Base-by-base conservation (phyloP, 2,888 invertebrate species). In the Frankliniella intonsa region DNA sequence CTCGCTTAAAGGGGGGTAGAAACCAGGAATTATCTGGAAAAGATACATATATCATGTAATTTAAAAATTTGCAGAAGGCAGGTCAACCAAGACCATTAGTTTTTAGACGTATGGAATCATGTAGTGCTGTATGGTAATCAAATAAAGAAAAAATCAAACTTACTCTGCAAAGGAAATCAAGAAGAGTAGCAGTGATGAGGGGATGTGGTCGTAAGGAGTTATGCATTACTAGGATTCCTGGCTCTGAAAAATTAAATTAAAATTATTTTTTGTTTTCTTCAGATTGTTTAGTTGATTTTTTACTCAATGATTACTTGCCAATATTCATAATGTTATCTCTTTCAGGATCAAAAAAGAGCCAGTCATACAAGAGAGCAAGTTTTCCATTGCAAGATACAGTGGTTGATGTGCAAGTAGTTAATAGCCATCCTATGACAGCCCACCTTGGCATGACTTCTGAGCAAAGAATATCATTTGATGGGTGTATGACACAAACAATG, bases 251-350 rank as follows among this genome's bases (percentile, higher is more conserved):
- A 7, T 25, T 3, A 25, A 17, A 49, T 50, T 0, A 27, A 19
- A 19, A 49, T 25, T 11, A 81, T 27, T 62, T 17, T 17, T 9
- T 25, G 7, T 19, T 50, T 79, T 22, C n/a, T 55, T 80, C 25
- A 76, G 25, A 79, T 11, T 22, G 51, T 51, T 51, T 79, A 38
- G 12, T 7, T 17, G 51, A 38, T 25, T 50, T 19, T 50, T 81
- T 1, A 50, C 82, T 22, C 22, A 17, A 38, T 49, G 1, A 80
- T 27, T 19, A 84, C 86, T 87, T 86, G 90, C 90, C 91, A 85
- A 97, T 97, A 88, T 97, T 97, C 97, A 97, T 97, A 84, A 97
- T 97, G 87, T 96, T 97, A 88, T 97, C 97, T 87, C 94, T 94
- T 85, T 95, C 95, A 27, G 95, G 92, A 86, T 97, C 96, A 88